A percentile compares a stretch with the other conserved stretches of the same genome.
These are phyloP conservation scores for Notospermus geniculatus DNA, from an alignment of 1,140 invertebrate species.

Conservation along the genomic window DNA sequence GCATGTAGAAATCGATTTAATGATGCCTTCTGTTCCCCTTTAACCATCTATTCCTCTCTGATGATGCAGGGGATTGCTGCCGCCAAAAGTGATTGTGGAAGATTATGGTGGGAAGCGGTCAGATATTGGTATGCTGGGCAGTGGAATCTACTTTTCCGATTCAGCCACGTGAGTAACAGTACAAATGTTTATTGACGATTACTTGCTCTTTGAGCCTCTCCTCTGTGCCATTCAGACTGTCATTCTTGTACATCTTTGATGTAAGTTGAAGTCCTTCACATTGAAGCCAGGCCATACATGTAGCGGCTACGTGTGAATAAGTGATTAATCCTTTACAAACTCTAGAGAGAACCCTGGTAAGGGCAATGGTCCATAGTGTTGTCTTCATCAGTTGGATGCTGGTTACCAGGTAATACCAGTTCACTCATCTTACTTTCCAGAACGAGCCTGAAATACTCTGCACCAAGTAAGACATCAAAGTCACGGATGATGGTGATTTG, in stretches of 20 bases:
- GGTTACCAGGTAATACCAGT: not conserved
- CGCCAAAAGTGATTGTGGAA: slow-evolving; percentile 52
- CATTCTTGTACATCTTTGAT: no score
- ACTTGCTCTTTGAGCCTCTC: no score
- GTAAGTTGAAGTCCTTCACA: no score
- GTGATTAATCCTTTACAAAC: no score
- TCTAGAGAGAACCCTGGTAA: no score
- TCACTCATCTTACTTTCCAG: slow-evolving; percentile 26
- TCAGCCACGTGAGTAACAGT: slow-evolving; percentile 35
- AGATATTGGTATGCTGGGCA: slow-evolving; percentile 50
- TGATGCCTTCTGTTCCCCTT: not conserved
- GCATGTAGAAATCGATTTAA: not conserved
- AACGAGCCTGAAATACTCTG: slow-evolving; percentile 44
- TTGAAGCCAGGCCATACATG: no score
- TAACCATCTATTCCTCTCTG: not conserved
- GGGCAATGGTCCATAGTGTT: no score
- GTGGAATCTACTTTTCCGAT: slow-evolving; percentile 54
- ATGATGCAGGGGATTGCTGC: slow-evolving; percentile 45
- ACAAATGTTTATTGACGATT: not conserved
- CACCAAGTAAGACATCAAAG: slow-evolving; percentile 36
- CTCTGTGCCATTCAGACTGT: no score
- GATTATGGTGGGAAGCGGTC: slow-evolving; percentile 43
- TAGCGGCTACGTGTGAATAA: no score
- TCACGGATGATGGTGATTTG: slow-evolving; percentile 45
- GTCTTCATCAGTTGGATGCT: no score